Base-by-base conservation (phyloP, 2,888 invertebrate genomes). In the Monochamus alternatus region DNA sequence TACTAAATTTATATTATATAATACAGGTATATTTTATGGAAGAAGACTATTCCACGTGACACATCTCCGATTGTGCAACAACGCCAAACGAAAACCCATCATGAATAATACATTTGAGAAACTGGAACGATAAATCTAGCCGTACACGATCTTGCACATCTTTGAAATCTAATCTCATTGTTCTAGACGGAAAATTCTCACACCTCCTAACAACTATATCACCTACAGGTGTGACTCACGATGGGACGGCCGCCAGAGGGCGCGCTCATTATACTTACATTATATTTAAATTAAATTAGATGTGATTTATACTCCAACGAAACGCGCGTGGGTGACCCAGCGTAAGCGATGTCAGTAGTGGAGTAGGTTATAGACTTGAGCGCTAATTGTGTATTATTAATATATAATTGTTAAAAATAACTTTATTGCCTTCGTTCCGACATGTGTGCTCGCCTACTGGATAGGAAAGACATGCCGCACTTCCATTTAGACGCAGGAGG, bases 261-360 rank as follows among this genome's bases (percentile, higher is more conserved):
- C 87, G 87, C 87, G 85, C 86, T 87, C 86, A 86, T 87, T 87
- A 86, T 87, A 85, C 87, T 85, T 85, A 85, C 87, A 87, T 87
- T 87, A 87, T 87, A 87, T 87, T 87, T 86, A 86, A 87, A 87
- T 87, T 87, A 86, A 87, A 87, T 87, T 85, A 86, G 87, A 86
- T 83, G 78, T 86, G 85, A 86, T 86, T 86, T 86, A 86, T 86
- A 85, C 84, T 82, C 82, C 80, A 78, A 79, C 76, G 76, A 80
- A 76, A 70, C 78, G 14, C 76, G 79, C 79, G 84, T 85, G 83
- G 85, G 85, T 75, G 79, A 71, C 43, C 72, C 55, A 59, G 74
- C 71, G 73, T 80, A 81, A 81, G 79, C 80, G 82, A 82, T 82
- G 82, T 81, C 81, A 80, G 76, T 80, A 75, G 80, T 77, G 75